Evolutionary conservation across 2,888 invertebrate species (phyloP), one percentile per base, ranked within the genome.

Genomic region (Ferrisia virgata): DNA sequence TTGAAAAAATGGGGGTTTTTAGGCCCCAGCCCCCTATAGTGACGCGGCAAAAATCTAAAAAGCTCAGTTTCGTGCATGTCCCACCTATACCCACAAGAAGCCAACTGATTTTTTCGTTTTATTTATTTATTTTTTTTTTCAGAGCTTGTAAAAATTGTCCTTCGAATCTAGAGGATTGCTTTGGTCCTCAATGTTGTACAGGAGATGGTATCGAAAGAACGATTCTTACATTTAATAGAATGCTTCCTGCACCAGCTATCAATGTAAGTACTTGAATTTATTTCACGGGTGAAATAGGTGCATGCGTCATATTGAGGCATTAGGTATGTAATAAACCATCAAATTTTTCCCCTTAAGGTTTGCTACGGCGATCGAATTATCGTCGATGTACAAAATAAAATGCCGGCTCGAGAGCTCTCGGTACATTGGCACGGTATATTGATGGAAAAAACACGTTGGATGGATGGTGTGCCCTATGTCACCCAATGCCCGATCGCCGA

Each of bases 401-500:
- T 95, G 83, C 92, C 92, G 0, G 92, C 92, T 33, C 92, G 93
- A 87, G 92, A 92, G 80, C 88, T 93, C 0, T 90, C 93, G 8
- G 89, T 95, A 11, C 95, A 95, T 88, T 95, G 95, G 94, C 93
- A 94, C 87, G 95, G 95, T 0, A 88, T 90, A 84, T 87, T 90
- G 87, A 91, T 92, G 88, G 89, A 90, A 87, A 91, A 91, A 36
- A 91, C 93, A 2, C 93, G 93, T 0, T 92, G 91, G 87, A 94
- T 94, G 93, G 94, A 94, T 86, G 94, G 94, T 1, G 93, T 92
- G 3, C 93, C 94, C 0, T 91, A 93, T 91, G 90, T 94, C n/a
- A 93, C 94, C 0, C 94, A 94, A 87, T 94, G 94, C 86, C 93
- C 94, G 0, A 93, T 94, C 86, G 89, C 90, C 0, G 92, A 92